These are phyloP conservation scores for Campylomormyrus numenius DNA, from an alignment of 2,113 vertebrate genomes.

Conservation along the genomic window DNA sequence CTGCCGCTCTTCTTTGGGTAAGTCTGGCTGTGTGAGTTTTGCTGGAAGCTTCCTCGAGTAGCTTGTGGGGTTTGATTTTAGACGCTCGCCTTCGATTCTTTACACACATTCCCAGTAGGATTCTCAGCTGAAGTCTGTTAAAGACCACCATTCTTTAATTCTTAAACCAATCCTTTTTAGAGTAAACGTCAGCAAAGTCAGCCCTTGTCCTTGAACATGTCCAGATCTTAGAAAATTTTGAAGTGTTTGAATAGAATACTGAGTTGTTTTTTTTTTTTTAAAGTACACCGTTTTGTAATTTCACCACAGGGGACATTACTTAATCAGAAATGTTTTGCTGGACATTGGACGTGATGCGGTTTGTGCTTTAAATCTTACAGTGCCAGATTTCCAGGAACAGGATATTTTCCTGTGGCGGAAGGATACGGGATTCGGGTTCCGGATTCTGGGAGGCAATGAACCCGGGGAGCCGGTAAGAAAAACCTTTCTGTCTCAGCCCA, in stretches of 20 bases:
- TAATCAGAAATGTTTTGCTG: neutral
- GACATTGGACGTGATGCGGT: neutral
- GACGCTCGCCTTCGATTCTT: neutral
- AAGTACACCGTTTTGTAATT: neutral
- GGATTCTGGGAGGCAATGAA: slow-evolving; percentile 96
- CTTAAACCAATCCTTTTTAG: neutral
- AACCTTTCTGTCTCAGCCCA: neutral
- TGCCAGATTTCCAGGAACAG: slow-evolving; percentile 95
- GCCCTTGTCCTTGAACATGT: neutral
- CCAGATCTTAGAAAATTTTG: neutral
- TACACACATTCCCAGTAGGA: neutral
- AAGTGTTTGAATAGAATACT: neutral
- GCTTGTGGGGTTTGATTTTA: neutral
- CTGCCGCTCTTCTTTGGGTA: neutral
- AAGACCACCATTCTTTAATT: neutral
- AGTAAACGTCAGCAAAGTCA: neutral
- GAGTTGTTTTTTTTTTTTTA: neutral
- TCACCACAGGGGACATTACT: neutral
- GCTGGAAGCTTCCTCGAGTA: neutral
- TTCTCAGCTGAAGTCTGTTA: neutral
- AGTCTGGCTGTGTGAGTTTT: neutral
- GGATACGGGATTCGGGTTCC: slow-evolving; percentile 96
- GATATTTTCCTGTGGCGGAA: slow-evolving; percentile 99
- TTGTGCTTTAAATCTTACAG: slow-evolving; percentile 56
- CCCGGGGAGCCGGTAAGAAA: slow-evolving; percentile 89